These are phyloP conservation scores for Platycheirus rosarum DNA, from an alignment of 2,888 invertebrate species.

Conservation along the genomic window DNA sequence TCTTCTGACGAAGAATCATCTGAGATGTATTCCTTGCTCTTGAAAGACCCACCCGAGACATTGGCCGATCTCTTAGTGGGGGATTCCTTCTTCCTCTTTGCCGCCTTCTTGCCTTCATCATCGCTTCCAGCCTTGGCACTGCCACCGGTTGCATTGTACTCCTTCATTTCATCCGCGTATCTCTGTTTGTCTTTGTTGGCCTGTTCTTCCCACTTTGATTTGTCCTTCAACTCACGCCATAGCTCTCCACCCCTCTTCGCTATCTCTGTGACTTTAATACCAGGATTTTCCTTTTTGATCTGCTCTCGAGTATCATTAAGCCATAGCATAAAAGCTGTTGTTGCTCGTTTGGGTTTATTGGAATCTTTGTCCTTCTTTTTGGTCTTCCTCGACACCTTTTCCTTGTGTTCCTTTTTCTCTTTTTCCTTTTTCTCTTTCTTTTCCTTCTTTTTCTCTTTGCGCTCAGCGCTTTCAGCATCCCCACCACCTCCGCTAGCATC, in stretches of 20 bases:
- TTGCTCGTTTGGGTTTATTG: slow-evolving; percentile 94
- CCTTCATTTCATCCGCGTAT: slow-evolving; percentile 93
- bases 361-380: slow-evolving; percentile 90
- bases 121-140: slow-evolving; percentile 72
- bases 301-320: slow-evolving; percentile 92
- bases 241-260: slow-evolving; percentile 97
- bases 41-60: slow-evolving; percentile 86
- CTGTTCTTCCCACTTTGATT: slow-evolving; percentile 95
- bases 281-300: slow-evolving; percentile 94
- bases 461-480: slow-evolving; percentile 82
- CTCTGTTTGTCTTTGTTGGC: slow-evolving; percentile 93
- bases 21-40: slow-evolving; percentile 96
- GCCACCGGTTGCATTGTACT: slow-evolving; percentile 86
- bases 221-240: slow-evolving; percentile 95
- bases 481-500: slow-evolving; percentile 83
- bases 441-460: slow-evolving; percentile 81
- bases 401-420: slow-evolving; percentile 78
- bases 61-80: slow-evolving; percentile 80
- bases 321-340: slow-evolving; percentile 97
- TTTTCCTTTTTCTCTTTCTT: slow-evolving; percentile 79
- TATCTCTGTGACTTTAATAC: slow-evolving; percentile 95
- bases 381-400: slow-evolving; percentile 82
- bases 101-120: slow-evolving; percentile 74
- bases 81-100: slow-evolving; percentile 81
- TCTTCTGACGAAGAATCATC: slow-evolving; percentile 85